Evolutionary conservation across 2,797 vertebrate species (phyloP).

Genomic region (Brachyrhaphis roseni): DNA sequence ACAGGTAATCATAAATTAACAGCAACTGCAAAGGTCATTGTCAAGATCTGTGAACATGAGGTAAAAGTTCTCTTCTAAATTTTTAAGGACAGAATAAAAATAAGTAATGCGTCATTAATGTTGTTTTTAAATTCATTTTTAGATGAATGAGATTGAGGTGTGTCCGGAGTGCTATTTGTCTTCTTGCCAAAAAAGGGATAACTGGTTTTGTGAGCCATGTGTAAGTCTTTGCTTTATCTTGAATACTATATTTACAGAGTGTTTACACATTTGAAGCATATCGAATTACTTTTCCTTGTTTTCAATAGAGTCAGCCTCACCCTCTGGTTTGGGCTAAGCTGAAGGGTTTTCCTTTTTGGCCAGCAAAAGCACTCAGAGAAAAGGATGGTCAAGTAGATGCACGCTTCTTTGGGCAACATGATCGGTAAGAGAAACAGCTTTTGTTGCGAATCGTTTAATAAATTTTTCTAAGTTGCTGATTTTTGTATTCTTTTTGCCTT

Average conservation of each 20-base stretch:
- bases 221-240: slow-evolving; percentile 79
- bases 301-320: slow-evolving; percentile 92
- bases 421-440: slow-evolving; percentile 82
- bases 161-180: slow-evolving; percentile 99
- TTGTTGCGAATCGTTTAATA: neutral
- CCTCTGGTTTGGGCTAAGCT: slow-evolving; percentile 98
- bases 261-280: slow-evolving; percentile 1
- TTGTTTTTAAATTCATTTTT: slow-evolving; percentile 62
- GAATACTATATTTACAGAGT: neutral
- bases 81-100: neutral
- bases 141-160: slow-evolving; percentile 99
- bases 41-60: slow-evolving; percentile 99
- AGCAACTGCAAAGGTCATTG: slow-evolving; percentile 96
- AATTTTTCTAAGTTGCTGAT: neutral
- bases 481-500: neutral
- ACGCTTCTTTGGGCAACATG: slow-evolving; percentile 98
- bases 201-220: slow-evolving; percentile 99
- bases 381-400: slow-evolving; percentile 98
- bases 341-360: slow-evolving; percentile 99
- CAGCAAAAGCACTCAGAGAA: slow-evolving; percentile 96
- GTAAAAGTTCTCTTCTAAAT: slow-evolving; percentile 72
- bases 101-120: neutral
- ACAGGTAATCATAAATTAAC: slow-evolving; percentile 98
- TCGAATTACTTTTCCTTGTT: slow-evolving; percentile 35
- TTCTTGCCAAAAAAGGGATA: slow-evolving; percentile 98